Base-by-base conservation (phyloP, 2,113 vertebrate genomes). In the Protomyctophum bolini region DNA sequence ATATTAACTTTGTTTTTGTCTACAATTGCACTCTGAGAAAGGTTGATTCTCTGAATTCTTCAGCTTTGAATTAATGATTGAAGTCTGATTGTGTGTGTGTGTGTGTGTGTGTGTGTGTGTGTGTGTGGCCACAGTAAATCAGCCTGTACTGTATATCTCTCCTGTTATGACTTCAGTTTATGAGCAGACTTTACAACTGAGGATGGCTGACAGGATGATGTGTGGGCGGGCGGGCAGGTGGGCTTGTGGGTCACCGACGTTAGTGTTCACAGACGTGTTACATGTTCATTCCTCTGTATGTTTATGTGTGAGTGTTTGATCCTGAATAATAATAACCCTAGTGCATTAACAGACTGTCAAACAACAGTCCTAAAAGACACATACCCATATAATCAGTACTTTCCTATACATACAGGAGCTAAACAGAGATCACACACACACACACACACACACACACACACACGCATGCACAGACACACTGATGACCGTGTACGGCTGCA, bases 111-210 rank as follows among this genome's bases (percentile, higher is more conserved):
- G 33, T 41, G 33, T 41, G 33, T 41, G 33, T 2, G 4, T 41
- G 1, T 41, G 1, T 2, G 33, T 41, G 3, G n/a, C 54, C 33
- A 45, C 62, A 45, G 21, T 66, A 67, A 75, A 80, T 82, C 76
- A 77, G 41, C 48, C 29, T 41, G 10, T 61, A 58, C 29, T 41
- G 10, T 61, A 58, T 73, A 65, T 64, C 66, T 76, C 59, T 60
- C 28, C 58, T 56, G 41, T 76, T 76, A 70, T 7, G 7, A 56
- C 65, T 63, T 33, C 55, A 21, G 62, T 65, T 73, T 69, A 68
- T 68, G 50, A 8, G 10, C 49, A 50, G 49, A 68, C 51, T 61
- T 75, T 70, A 79, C 67, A 66, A 66, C 46, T 63, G 74, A 74
- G n/a, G 57, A 66, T 49, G 64, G 63, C 15, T n/a, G 59, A 55